phyloP scores from a whole-genome alignment of 2,797 vertebrate species.

The Coregonus sp. region DNA sequence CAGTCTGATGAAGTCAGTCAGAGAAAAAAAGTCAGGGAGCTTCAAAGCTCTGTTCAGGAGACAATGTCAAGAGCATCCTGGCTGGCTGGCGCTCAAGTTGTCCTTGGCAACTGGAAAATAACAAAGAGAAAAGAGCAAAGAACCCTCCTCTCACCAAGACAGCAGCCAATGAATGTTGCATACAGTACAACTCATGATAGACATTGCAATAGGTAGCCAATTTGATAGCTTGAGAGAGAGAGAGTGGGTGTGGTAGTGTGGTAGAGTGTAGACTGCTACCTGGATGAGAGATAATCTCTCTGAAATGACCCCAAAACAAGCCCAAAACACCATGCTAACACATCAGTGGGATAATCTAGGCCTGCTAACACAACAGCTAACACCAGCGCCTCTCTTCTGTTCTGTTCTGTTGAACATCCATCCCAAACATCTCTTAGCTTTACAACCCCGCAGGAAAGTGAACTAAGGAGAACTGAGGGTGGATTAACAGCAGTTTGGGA shows the following conservation, averaged over 20 bases:
- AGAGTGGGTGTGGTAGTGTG: conserved; percentile 19
- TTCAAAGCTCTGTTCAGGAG: background rate
- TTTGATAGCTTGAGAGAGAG: background rate
- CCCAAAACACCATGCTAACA: conserved; percentile 11
- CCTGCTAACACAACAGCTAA: conserved; percentile 28
- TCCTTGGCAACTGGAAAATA: conserved; percentile 5
- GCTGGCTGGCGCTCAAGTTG: background rate
- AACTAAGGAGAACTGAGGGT: too few species aligned
- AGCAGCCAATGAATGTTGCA: background rate
- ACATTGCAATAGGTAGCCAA: background rate
- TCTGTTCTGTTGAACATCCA: too few species aligned
- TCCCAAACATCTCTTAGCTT: too few species aligned
- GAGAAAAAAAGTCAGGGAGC: conserved; percentile 17
- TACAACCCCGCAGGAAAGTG: too few species aligned
- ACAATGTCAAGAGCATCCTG: background rate
- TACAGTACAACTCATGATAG: background rate
- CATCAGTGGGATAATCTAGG: conserved; percentile 51
- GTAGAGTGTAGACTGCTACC: conserved; percentile 23
- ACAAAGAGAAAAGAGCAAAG: background rate
- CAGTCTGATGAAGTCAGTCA: background rate
- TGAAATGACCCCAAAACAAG: conserved; percentile 45
- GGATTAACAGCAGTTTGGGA: conserved; percentile 55
- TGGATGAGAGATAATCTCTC: conserved; percentile 50
- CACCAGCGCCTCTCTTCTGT: conserved; percentile 39
- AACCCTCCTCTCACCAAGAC: too few species aligned